Conservation (phyloP, 2,888 invertebrate genomes). For the Heterodera filipjevi region DNA sequence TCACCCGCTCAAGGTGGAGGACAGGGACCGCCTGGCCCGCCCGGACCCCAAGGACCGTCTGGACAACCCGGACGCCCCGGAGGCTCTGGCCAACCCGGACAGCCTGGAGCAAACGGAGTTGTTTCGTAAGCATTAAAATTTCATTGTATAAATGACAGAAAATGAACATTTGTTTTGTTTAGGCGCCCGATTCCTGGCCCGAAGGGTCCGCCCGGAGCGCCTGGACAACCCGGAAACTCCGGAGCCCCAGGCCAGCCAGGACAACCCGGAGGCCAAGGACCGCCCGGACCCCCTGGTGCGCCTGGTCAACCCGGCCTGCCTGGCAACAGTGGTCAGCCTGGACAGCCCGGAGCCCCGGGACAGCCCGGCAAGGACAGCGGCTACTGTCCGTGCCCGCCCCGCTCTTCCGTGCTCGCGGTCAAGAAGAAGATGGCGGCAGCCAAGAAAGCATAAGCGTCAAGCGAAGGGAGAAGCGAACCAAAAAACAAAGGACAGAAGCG, state of each 20-base stretch:
- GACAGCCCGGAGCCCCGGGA: neutral
- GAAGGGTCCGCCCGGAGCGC: conserved; percentile 10
- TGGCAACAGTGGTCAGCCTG: neutral
- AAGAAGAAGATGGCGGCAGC: neutral
- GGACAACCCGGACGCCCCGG: conserved; percentile 50
- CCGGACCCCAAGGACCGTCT: conserved; percentile 51
- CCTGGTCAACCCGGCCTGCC: conserved; percentile 24
- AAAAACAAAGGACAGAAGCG: neutral
- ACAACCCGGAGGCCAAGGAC: conserved; percentile 19
- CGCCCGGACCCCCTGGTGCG: conserved; percentile 28
- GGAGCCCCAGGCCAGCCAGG: neutral
- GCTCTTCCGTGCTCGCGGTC: neutral
- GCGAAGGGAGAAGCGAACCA: neutral
- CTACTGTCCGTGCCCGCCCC: conserved; percentile 37
- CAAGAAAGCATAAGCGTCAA: neutral
- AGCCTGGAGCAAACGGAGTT: conserved; percentile 8
- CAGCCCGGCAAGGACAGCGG: conserved; percentile 14
- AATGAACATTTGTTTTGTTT: neutral
- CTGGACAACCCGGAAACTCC: neutral
- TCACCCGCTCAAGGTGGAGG: conserved; percentile 31
- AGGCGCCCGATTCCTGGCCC: conserved; percentile 1
- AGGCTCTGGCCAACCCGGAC: conserved; percentile 46
- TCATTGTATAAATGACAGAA: neutral
- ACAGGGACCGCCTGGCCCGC: conserved; percentile 49
- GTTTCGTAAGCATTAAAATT: conserved; percentile 16